A percentile compares a stretch with the other conserved stretches of the same genome.
These are phyloP conservation scores for Carassius auratus DNA, from an alignment of 2,113 vertebrate genomes.

Conservation along the genomic window DNA sequence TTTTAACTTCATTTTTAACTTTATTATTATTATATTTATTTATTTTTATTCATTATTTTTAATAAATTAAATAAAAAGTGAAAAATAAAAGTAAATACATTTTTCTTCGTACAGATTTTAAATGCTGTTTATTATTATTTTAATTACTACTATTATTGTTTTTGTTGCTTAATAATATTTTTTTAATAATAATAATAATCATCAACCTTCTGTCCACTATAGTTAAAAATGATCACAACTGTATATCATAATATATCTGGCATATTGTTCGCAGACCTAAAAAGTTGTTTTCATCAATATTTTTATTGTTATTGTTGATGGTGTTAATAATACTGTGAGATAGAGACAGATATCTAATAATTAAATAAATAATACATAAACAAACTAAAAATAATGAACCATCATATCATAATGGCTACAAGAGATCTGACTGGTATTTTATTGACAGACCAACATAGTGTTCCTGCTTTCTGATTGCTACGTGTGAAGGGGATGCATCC, in stretches of 20 bases:
- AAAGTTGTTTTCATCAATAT: background rate
- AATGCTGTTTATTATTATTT: background rate
- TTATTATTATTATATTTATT: background rate
- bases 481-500: background rate
- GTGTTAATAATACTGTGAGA: background rate
- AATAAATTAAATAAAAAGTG: background rate
- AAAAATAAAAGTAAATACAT: background rate
- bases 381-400: background rate
- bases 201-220: background rate
- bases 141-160: background rate
- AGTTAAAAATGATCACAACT: background rate
- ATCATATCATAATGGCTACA: background rate
- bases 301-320: background rate
- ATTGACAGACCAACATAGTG: background rate
- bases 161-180: background rate
- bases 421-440: background rate
- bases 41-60: background rate
- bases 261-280: background rate
- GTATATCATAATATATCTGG: background rate
- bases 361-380: background rate
- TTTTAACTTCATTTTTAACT: no score
- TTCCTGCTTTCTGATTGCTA: background rate
- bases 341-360: background rate
- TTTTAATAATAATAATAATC: background rate
- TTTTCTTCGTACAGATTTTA: background rate